Evolutionary conservation across 2,888 invertebrate species (phyloP).

Genomic region (Hartigia nigra): DNA sequence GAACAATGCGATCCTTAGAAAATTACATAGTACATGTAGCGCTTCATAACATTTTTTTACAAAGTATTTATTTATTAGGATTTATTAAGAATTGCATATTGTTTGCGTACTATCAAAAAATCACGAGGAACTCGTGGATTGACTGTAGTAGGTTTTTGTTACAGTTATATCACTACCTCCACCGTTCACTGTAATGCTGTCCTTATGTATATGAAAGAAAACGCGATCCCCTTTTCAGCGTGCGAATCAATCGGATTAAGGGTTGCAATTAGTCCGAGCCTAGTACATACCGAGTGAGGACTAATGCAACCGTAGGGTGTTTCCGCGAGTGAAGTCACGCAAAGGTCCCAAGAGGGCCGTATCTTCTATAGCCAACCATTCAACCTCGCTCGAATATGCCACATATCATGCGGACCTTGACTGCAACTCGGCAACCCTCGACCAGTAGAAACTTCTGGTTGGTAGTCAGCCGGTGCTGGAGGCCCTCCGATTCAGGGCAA

Average conservation of each 20-base stretch:
- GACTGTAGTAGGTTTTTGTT: not conserved
- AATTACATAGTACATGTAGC: too few relatives aligned
- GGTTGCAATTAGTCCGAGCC: not conserved
- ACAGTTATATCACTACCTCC: not conserved
- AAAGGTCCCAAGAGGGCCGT: slow-evolving; percentile 26
- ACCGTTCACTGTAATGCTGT: not conserved
- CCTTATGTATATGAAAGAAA: not conserved
- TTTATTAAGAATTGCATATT: not conserved
- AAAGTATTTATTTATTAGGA: too few relatives aligned
- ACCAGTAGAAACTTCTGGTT: not conserved
- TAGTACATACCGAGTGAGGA: not conserved
- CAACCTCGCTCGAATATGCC: not conserved
- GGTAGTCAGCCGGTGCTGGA: not conserved
- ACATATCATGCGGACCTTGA: not conserved
- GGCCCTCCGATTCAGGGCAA: not conserved
- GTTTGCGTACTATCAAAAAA: not conserved
- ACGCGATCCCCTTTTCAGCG: not conserved
- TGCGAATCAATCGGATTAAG: not conserved
- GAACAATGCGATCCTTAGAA: not conserved
- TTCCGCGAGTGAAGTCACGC: slow-evolving; percentile 24
- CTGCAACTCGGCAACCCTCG: not conserved
- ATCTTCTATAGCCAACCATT: slow-evolving; percentile 13
- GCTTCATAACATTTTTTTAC: too few relatives aligned
- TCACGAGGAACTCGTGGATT: not conserved
- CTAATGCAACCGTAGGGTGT: not conserved